Conservation (phyloP, 2,888 invertebrate species). For the Trissoscelio sp. region DNA sequence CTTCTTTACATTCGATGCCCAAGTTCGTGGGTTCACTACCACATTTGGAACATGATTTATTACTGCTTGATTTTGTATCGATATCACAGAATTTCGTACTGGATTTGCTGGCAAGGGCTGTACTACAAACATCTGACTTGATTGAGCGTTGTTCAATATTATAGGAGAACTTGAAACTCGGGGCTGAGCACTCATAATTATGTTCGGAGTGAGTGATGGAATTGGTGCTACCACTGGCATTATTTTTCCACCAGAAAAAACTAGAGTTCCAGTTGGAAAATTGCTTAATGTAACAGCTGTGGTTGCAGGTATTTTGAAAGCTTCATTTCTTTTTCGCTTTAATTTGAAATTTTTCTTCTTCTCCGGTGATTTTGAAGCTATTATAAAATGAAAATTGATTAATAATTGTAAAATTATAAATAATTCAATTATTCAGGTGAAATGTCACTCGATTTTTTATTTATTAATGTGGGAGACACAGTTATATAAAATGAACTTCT, state of each 20-base stretch:
- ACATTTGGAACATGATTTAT: conserved; percentile 79
- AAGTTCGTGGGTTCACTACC: conserved; percentile 79
- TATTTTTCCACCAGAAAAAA: conserved; percentile 80
- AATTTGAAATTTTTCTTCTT: conserved; percentile 71
- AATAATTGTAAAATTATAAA: neutral
- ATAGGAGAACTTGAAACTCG: conserved; percentile 78
- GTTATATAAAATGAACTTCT: too few species aligned
- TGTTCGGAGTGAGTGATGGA: conserved; percentile 77
- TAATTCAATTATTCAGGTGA: too few species aligned
- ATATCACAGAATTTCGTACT: conserved; percentile 77
- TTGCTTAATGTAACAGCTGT: conserved; percentile 70
- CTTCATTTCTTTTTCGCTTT: conserved; percentile 75
- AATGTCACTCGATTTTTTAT: too few species aligned
- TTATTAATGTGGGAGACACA: too few species aligned
- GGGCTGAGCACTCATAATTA: conserved; percentile 79
- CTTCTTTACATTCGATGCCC: conserved; percentile 80
- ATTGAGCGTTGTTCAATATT: conserved; percentile 79
- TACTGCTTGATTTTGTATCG: conserved; percentile 78
- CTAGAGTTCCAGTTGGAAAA: conserved; percentile 79
- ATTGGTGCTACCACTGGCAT: conserved; percentile 81
- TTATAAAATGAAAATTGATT: conserved; percentile 4
- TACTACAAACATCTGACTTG: conserved; percentile 82
- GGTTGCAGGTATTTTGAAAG: conserved; percentile 65
- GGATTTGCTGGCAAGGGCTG: conserved; percentile 78
- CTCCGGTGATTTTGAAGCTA: conserved; percentile 72